phyloP scores from a whole-genome alignment of 2,113 vertebrate genomes.

The Elachura formosa region DNA sequence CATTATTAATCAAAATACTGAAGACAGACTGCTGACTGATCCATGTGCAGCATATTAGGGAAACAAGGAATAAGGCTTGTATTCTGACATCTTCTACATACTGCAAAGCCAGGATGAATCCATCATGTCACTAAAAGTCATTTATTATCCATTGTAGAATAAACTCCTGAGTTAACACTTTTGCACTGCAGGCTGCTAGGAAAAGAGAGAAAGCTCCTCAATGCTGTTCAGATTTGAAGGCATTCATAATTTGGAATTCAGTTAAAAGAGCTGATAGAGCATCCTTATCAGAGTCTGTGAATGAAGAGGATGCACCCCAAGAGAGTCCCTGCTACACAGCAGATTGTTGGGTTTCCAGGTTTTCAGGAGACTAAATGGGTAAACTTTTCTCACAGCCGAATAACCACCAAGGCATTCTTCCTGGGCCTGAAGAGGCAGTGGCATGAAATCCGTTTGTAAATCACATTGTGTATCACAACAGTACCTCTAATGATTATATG shows the following conservation, averaged over 20 bases:
- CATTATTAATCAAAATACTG: not conserved
- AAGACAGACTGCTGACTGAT: not conserved
- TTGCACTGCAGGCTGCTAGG: not conserved
- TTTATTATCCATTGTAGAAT: not conserved
- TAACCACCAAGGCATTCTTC: not conserved
- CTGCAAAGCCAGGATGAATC: not conserved
- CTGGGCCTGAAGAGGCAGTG: not conserved
- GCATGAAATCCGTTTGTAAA: not conserved
- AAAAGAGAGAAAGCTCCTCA: not conserved
- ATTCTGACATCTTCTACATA: not conserved
- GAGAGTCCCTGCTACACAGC: not conserved
- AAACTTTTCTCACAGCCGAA: not conserved
- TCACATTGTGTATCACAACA: not conserved
- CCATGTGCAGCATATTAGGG: not conserved
- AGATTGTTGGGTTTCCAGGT: not conserved
- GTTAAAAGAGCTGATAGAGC: not conserved
- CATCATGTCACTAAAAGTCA: not conserved
- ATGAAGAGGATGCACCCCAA: not conserved
- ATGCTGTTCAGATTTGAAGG: not conserved
- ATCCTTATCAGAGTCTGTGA: not conserved
- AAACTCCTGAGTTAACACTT: conserved; percentile 2
- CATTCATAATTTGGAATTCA: not conserved
- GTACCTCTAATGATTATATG: not conserved
- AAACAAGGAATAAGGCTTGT: not conserved
- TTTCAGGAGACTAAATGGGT: not conserved